phyloP scores from a whole-genome alignment of 2,113 vertebrate genomes.

The Hylia prasina region DNA sequence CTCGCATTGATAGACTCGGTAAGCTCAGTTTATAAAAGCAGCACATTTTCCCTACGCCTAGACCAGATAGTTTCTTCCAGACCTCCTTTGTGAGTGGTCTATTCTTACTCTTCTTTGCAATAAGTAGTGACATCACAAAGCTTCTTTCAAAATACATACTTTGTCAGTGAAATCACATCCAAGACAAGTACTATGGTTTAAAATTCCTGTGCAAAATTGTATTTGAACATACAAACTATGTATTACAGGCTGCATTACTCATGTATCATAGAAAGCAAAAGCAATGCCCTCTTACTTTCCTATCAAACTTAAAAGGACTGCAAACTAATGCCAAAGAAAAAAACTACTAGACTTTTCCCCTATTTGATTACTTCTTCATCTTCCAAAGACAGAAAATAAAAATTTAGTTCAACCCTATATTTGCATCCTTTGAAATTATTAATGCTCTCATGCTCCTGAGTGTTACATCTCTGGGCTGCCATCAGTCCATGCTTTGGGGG shows the following conservation, averaged over 20 bases:
- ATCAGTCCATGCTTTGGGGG: neutral
- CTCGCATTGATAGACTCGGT: rapidly evolving
- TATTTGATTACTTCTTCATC: neutral
- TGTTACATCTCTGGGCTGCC: neutral
- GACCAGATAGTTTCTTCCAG: neutral
- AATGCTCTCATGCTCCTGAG: neutral
- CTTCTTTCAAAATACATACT: neutral
- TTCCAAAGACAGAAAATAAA: neutral
- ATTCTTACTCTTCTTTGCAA: neutral
- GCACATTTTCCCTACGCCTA: neutral
- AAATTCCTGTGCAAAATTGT: neutral
- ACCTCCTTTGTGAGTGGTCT: neutral
- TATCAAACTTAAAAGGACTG: neutral
- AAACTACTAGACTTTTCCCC: neutral
- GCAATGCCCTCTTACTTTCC: neutral
- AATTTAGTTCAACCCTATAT: neutral
- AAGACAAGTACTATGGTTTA: neutral
- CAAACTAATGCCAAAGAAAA: neutral
- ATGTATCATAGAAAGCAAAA: neutral
- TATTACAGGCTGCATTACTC: neutral
- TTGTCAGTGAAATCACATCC: neutral
- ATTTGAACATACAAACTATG: neutral
- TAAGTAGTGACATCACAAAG: neutral
- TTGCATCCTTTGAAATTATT: neutral
- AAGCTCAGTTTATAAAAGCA: neutral